Conservation (phyloP, 2,888 invertebrate genomes). For the Imbricaverruca yamaguchii region DNA sequence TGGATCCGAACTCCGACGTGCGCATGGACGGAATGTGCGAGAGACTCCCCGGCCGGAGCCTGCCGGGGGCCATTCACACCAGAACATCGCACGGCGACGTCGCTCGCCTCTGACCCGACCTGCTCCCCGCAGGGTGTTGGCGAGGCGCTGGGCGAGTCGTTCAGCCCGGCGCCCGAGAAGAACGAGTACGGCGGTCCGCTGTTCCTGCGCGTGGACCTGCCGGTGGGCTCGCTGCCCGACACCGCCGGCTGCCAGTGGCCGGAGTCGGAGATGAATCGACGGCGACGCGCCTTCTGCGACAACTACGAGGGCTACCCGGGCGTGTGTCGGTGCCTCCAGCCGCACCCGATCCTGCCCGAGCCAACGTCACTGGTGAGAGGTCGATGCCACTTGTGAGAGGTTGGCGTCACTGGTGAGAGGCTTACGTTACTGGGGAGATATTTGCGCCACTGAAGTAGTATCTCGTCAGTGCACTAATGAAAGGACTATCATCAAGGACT, state of each 20-base stretch:
- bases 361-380: conserved; percentile 39
- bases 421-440: too few species aligned
- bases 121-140: background rate
- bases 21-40: too few species aligned
- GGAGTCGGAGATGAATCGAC: conserved; percentile 43
- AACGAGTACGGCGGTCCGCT: conserved; percentile 15
- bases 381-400: too few species aligned
- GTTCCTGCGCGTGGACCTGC: conserved; percentile 19
- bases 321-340: conserved; percentile 51
- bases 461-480: too few species aligned
- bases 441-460: too few species aligned
- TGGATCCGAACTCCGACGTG: too few species aligned
- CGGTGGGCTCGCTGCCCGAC: background rate
- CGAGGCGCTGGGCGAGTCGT: background rate
- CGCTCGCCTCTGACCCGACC: too few species aligned
- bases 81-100: too few species aligned
- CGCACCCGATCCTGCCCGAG: conserved; percentile 46
- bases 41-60: too few species aligned
- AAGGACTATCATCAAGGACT: too few species aligned
- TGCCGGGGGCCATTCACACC: too few species aligned
- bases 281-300: conserved; percentile 49
- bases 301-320: conserved; percentile 53
- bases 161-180: background rate
- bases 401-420: too few species aligned
- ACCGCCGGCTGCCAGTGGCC: conserved; percentile 47